Evolutionary conservation across 2,113 vertebrate genomes (phyloP).

Genomic region (Suncus etruscus): DNA sequence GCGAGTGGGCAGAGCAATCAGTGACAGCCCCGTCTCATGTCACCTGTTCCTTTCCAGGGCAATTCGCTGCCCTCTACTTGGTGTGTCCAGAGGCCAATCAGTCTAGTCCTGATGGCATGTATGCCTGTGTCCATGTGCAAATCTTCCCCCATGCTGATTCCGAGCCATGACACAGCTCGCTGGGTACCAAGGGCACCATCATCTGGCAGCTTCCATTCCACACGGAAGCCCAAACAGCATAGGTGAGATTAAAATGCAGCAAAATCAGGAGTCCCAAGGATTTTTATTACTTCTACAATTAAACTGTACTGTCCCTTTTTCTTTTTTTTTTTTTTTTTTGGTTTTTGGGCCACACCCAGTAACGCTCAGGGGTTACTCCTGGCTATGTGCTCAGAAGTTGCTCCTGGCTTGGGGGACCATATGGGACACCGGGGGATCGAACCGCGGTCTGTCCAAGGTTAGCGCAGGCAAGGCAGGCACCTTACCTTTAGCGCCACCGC

Average conservation of each 20-base stretch:
- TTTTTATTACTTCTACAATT: neutral
- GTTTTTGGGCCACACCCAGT: no score
- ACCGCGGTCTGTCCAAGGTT: no score
- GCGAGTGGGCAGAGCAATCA: no score
- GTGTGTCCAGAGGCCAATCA: neutral
- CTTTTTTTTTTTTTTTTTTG: neutral
- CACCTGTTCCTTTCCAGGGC: neutral
- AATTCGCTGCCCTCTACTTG: neutral
- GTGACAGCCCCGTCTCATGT: no score
- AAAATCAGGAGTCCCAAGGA: neutral
- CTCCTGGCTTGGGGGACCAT: no score
- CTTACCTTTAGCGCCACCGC: no score
- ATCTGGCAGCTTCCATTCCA: neutral
- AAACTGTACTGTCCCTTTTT: neutral
- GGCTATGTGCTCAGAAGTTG: no score
- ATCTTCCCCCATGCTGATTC: neutral
- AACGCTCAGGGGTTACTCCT: no score
- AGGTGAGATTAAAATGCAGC: neutral
- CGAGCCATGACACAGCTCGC: neutral
- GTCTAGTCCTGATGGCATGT: neutral
- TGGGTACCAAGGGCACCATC: neutral
- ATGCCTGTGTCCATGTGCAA: neutral
- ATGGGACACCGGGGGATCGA: no score
- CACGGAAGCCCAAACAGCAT: fast-evolving
- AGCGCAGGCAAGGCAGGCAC: no score